Evolutionary conservation across 1,140 invertebrate genomes (phyloP), one percentile per base, ranked within the genome.

Genomic region (Zaprionus tsacasi): DNA sequence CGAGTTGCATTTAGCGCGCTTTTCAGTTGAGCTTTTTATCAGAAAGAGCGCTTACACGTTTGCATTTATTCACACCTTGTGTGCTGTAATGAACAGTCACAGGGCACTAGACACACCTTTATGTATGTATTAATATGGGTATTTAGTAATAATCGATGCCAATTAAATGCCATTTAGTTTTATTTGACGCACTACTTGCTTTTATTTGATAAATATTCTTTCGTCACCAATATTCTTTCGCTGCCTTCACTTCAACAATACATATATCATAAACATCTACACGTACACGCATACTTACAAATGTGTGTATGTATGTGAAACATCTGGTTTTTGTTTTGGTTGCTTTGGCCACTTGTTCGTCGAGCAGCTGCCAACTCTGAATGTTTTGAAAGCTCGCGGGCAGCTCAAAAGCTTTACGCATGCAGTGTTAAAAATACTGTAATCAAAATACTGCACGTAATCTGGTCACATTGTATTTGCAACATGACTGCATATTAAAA

Each of bases 241-340:
- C 60, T 45, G 38, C 60, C 45, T 35, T 56, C 17, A 50, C 45
- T 48, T 65, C 15, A n/a, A 38, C 61, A 56, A 48, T 17, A 1
- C 21, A 2, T 21, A 21, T 1, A 21, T 21, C 21, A 45, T 13
- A 52, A 12, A 40, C 54, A 43, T 50, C n/a, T n/a, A 13, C 50
- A 6, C 1, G 27, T 5, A 55, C 10, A 69, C 30, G 70, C 38
- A 63, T 25, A 8, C 4, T 8, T n/a, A 65, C 36, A 33, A 67
- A 52, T 43, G 36, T 15, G 7, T n/a, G 17, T 15, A 8, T 35
- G 33, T 57, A 36, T 33, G n/a, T 66, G 21, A 45, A 89, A 76
- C 83, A 87, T 82, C 68, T 88, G 83, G 83, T 76, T 89, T 81
- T 83, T 89, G 85, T 89, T 89, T 89, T 89, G 80, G 70, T 88